These are phyloP conservation scores for Zaprionus taronus DNA, from an alignment of 1,140 invertebrate species.

Conservation along the genomic window DNA sequence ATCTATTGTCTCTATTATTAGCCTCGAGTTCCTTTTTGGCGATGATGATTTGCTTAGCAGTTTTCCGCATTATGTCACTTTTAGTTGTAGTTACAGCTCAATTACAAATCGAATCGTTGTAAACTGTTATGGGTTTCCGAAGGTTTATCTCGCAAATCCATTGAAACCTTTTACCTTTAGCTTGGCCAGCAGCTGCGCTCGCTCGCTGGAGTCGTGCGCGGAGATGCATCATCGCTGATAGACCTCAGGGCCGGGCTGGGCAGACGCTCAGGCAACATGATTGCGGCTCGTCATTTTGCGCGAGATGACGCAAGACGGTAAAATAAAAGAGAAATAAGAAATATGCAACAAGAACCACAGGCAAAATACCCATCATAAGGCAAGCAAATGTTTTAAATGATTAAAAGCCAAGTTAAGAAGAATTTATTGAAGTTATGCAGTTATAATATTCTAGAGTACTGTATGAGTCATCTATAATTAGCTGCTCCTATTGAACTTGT, in stretches of 20 bases:
- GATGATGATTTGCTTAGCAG: conserved; percentile 20
- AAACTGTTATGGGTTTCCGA: conserved; percentile 46
- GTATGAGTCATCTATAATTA: too few species aligned
- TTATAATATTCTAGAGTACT: too few species aligned
- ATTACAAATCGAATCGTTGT: conserved; percentile 47
- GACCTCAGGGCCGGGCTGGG: conserved; percentile 26
- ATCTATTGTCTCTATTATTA: conserved; percentile 5
- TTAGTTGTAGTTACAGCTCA: conserved; percentile 32
- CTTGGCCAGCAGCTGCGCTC: neutral
- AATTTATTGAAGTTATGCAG: neutral
- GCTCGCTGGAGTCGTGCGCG: conserved; percentile 62
- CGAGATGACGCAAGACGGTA: conserved; percentile 56
- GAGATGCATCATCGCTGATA: conserved; percentile 62
- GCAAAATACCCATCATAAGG: neutral
- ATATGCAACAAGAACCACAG: neutral
- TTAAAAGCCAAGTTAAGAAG: neutral
- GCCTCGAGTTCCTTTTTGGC: conserved; percentile 27
- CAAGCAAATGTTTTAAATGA: neutral
- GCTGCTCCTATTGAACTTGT: too few species aligned
- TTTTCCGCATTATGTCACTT: conserved; percentile 69
- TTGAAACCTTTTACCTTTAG: conserved; percentile 61
- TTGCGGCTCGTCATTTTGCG: neutral
- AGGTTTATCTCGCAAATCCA: conserved; percentile 42
- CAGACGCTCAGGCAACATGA: neutral
- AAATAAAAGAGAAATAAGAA: conserved; percentile 11